These are phyloP conservation scores for Pammene aurita DNA, from an alignment of 2,888 invertebrate species.

Conservation along the genomic window DNA sequence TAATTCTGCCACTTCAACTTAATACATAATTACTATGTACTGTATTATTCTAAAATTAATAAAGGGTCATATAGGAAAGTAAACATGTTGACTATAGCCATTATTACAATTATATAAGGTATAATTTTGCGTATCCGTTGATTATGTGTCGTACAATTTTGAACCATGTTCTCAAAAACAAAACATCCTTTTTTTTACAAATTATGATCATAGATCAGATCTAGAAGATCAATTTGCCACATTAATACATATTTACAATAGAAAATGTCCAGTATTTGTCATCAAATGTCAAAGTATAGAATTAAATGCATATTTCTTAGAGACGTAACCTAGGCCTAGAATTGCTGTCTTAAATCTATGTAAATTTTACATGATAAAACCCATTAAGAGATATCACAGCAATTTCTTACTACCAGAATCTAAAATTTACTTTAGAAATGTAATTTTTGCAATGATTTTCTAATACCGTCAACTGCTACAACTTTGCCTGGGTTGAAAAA, in stretches of 20 bases:
- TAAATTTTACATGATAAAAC: slow-evolving; percentile 37
- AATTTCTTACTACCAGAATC: slow-evolving; percentile 33
- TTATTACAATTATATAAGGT: too few relatives aligned
- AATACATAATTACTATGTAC: too few relatives aligned
- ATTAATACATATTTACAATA: slow-evolving; percentile 5
- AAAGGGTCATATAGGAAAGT: too few relatives aligned
- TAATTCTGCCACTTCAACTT: too few relatives aligned
- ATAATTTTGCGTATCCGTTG: too few relatives aligned
- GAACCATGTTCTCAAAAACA: not conserved
- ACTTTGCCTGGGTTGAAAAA: too few relatives aligned
- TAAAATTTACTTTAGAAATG: slow-evolving; percentile 19
- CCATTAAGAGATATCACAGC: slow-evolving; percentile 48
- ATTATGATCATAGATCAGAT: not conserved
- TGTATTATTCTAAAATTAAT: too few relatives aligned
- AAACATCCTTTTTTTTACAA: not conserved
- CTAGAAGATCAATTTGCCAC: not conserved
- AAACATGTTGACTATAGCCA: too few relatives aligned
- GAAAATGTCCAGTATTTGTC: too few relatives aligned
- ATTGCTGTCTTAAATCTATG: slow-evolving; percentile 39
- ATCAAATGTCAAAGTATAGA: not conserved
- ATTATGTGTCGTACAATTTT: not conserved
- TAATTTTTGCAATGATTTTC: not conserved
- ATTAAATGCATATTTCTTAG: slow-evolving; percentile 17
- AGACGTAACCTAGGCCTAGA: slow-evolving; percentile 22
- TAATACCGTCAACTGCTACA: too few relatives aligned